These are phyloP conservation scores for Pachymerium ferrugineum DNA, from an alignment of 2,888 invertebrate genomes.

Conservation along the genomic window DNA sequence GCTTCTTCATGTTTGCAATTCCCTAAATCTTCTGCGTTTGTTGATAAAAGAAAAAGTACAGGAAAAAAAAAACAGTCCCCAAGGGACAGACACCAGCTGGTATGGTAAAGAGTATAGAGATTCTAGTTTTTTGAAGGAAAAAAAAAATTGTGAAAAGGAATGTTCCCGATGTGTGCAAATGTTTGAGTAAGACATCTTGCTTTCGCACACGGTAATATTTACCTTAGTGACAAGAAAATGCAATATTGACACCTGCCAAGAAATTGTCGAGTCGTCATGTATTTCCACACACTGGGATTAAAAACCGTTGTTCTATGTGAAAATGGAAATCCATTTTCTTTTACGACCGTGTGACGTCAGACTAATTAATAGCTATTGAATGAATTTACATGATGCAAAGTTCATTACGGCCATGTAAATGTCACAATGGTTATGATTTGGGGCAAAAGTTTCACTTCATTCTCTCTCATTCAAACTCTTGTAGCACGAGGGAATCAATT, in stretches of 20 bases:
- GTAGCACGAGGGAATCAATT: slow-evolving; percentile 1
- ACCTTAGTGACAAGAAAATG: slow-evolving; percentile 14
- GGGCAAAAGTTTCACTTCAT: background rate
- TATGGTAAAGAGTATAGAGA: background rate
- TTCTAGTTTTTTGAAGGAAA: background rate
- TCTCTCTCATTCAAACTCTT: background rate
- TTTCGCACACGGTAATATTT: background rate
- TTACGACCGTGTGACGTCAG: background rate
- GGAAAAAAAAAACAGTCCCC: too few relatives aligned
- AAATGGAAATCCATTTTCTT: background rate
- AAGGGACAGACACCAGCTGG: slow-evolving; percentile 12
- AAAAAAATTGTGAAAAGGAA: background rate
- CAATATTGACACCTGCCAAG: background rate
- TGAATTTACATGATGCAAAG: background rate
- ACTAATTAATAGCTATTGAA: background rate
- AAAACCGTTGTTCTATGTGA: background rate
- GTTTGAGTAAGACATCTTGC: background rate
- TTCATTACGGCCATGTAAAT: background rate
- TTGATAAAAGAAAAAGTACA: too few relatives aligned
- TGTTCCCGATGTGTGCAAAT: background rate
- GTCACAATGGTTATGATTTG: background rate
- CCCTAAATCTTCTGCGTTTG: background rate
- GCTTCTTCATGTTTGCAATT: background rate
- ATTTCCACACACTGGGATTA: background rate
- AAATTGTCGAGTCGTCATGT: background rate